phyloP scores from a whole-genome alignment of 2,888 invertebrate genomes.

The Reticulitermes lucifugus region DNA sequence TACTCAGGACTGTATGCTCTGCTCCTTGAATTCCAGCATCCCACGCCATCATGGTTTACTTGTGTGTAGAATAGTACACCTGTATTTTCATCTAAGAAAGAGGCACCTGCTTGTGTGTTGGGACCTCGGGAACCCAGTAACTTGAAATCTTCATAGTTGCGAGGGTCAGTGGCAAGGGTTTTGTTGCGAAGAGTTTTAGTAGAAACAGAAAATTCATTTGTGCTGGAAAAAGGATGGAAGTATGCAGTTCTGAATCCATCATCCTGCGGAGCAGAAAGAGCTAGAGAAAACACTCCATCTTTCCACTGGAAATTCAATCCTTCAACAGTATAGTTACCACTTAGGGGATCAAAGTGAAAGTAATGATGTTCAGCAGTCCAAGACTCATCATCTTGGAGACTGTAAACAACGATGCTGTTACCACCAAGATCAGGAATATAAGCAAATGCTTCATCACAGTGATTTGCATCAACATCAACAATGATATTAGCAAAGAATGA shows the following conservation, averaged over 20 bases:
- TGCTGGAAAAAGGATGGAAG: slow-evolving; percentile 84
- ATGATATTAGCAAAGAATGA: slow-evolving; percentile 86
- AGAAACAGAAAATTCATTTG: slow-evolving; percentile 80
- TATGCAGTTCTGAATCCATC: slow-evolving; percentile 79
- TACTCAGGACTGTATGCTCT: slow-evolving; percentile 75
- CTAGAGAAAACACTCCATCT: slow-evolving; percentile 82
- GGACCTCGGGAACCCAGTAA: slow-evolving; percentile 76
- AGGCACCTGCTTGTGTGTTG: slow-evolving; percentile 79
- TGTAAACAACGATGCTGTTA: slow-evolving; percentile 83
- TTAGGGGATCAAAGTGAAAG: slow-evolving; percentile 77
- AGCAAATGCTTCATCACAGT: slow-evolving; percentile 80
- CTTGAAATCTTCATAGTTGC: slow-evolving; percentile 64
- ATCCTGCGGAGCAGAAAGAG: slow-evolving; percentile 72
- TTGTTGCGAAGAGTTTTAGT: slow-evolving; percentile 77
- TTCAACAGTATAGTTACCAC: slow-evolving; percentile 79
- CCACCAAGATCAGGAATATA: slow-evolving; percentile 80
- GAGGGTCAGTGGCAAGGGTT: slow-evolving; percentile 66
- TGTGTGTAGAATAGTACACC: slow-evolving; percentile 81
- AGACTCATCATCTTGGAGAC: slow-evolving; percentile 77
- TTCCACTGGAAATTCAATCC: slow-evolving; percentile 80
- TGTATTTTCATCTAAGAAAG: slow-evolving; percentile 77
- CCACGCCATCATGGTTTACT: slow-evolving; percentile 80
- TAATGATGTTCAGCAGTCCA: slow-evolving; percentile 79
- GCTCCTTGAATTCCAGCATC: slow-evolving; percentile 79
- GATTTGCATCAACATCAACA: slow-evolving; percentile 76